These are phyloP conservation scores for Rhynchonema sp. DNA, from an alignment of 2,888 invertebrate species.

Conservation along the genomic window DNA sequence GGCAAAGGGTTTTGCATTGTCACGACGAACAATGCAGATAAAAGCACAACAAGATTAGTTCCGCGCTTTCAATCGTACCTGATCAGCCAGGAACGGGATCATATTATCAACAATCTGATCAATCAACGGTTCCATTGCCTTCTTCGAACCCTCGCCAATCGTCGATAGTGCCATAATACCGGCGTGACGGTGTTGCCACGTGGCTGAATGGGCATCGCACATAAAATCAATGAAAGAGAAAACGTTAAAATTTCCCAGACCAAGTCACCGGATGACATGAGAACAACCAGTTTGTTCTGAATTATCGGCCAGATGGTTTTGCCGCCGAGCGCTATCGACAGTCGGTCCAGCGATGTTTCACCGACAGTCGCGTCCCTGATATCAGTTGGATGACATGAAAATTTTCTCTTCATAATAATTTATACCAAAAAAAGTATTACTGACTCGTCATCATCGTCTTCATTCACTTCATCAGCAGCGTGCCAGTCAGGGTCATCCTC, in stretches of 20 bases:
- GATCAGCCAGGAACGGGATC: slow-evolving; percentile 60
- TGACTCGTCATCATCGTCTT: slow-evolving; percentile 69
- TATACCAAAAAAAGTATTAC: not conserved
- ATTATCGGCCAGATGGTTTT: slow-evolving; percentile 75
- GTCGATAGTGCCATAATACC: slow-evolving; percentile 96
- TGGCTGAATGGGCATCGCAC: too few species aligned
- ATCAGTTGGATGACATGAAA: not conserved
- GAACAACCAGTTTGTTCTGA: slow-evolving; percentile 58
- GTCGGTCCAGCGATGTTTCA: slow-evolving; percentile 81
- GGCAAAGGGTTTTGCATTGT: too few species aligned
- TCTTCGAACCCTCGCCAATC: slow-evolving; percentile 92
- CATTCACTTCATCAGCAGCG: slow-evolving; percentile 46
- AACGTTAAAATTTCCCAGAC: too few species aligned
- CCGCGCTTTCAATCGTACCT: too few species aligned
- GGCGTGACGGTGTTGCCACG: slow-evolving; percentile 53
- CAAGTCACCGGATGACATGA: slow-evolving; percentile 53
- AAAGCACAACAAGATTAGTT: too few species aligned
- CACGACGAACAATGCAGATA: too few species aligned
- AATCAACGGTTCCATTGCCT: slow-evolving; percentile 90
- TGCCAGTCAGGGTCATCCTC: slow-evolving; percentile 84
- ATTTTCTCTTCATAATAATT: too few species aligned
- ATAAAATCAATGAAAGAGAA: too few species aligned
- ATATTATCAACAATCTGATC: slow-evolving; percentile 77
- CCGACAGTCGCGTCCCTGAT: slow-evolving; percentile 73
- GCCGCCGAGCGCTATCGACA: slow-evolving; percentile 90